Evolutionary conservation across 2,797 vertebrate genomes (phyloP), one percentile per base, ranked within the genome.

Genomic region (Sarcoramphus papa): DNA sequence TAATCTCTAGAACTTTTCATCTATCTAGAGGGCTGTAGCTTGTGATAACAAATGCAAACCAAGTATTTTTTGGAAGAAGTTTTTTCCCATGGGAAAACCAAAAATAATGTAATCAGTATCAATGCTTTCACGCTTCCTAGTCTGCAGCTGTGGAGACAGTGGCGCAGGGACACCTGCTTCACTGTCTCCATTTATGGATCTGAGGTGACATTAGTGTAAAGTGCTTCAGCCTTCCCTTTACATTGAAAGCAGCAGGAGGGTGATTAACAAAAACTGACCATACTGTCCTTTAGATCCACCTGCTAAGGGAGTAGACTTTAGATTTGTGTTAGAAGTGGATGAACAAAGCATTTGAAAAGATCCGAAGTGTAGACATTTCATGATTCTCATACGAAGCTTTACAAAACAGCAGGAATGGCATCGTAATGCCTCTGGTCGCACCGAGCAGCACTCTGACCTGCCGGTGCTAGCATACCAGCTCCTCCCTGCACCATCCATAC

Each of bases 391-490:
- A 4, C 0, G 9, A 70, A 75, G 65, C n/a, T 72, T 89, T n/a
- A 45, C 13, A 48, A 47, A 89, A 40, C 0, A 0, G 24, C 79
- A 17, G 27, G 15, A 51, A 30, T 2, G 4, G 14, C 21, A 25
- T 3, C 1, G 1, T 43, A 47, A 17, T 50, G 14, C 8, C 37
- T 50, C 12, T 47, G 22, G 16, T 45, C 0, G 1, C 31, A 8
- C 24, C 1, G 2, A 72, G 30, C 11, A 56, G 21, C 33, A 28
- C 18, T 21, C 5, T 0, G 8, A 21, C 25, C 8, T 37, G 11
- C 14, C 30, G 0, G 0, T 57, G 63, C 25, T 53, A 33, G 9
- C 2, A 2, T 9, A 14, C 12, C 27, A 48, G 6, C 15, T 84
- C 13, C 20, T 67, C 33, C 25, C 65, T 57, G 19, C 9, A 24